phyloP scores from a whole-genome alignment of 2,888 invertebrate genomes.

The Polymixis flavicincta region DNA sequence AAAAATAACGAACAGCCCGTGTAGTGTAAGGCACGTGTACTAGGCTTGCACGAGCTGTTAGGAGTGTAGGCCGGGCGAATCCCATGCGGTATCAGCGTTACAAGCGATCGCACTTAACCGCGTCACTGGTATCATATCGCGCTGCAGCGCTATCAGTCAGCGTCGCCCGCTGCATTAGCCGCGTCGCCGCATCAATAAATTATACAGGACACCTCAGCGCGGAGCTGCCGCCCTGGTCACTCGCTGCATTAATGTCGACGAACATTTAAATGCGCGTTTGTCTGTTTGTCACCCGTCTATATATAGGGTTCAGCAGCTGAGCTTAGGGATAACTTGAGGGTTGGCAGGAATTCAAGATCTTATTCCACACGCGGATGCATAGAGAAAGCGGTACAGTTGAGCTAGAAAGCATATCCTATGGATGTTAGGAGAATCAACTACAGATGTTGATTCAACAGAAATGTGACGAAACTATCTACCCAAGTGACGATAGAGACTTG shows the following conservation, averaged over 20 bases:
- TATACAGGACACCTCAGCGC: conserved; percentile 81
- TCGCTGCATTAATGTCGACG: conserved; percentile 74
- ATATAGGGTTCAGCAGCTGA: conserved; percentile 50
- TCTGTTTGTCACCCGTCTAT: conserved; percentile 64
- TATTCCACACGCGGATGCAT: conserved; percentile 16
- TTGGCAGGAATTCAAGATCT: conserved; percentile 63
- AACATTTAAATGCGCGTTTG: conserved; percentile 74
- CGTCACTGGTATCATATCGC: conserved; percentile 87
- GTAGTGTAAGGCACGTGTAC: conserved; percentile 69
- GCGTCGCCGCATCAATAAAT: conserved; percentile 87
- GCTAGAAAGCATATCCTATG: not conserved
- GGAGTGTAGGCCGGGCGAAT: conserved; percentile 78
- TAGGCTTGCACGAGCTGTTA: conserved; percentile 77
- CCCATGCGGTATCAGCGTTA: conserved; percentile 83
- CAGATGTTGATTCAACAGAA: not conserved
- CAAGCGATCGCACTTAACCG: conserved; percentile 90
- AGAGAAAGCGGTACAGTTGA: not conserved
- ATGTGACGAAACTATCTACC: not conserved
- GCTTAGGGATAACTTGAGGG: conserved; percentile 60
- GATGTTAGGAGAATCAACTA: not conserved
- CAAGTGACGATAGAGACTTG: conserved; percentile 11
- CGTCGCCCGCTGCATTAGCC: conserved; percentile 88
- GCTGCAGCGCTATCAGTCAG: conserved; percentile 88
- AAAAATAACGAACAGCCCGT: conserved; percentile 61
- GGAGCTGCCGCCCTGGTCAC: conserved; percentile 81